Percentiles rank a stretch among this genome's conserved stretches.
These are phyloP conservation scores for Ursus arctos DNA, from an alignment of 2,113 vertebrate species.

Conservation along the genomic window DNA sequence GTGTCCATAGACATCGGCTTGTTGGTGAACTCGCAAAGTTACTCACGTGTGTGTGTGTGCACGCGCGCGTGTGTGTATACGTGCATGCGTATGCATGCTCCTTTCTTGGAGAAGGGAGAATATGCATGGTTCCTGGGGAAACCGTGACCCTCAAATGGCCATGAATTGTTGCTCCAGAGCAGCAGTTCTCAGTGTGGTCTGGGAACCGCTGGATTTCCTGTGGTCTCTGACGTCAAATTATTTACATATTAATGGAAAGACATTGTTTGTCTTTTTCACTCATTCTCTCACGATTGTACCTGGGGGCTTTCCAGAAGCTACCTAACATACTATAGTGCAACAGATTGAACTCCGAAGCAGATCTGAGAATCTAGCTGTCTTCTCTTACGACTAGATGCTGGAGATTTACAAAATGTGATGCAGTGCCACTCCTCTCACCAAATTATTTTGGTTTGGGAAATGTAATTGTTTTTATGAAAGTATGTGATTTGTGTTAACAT, in stretches of 20 bases:
- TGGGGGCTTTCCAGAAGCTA: background rate
- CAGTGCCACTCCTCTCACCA: background rate
- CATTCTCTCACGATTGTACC: background rate
- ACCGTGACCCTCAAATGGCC: background rate
- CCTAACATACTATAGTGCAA: background rate
- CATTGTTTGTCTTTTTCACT: background rate
- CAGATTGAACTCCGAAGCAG: background rate
- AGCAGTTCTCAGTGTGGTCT: background rate
- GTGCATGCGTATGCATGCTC: fast-evolving
- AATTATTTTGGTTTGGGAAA: slow-evolving; percentile 59
- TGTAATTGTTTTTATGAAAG: slow-evolving; percentile 41
- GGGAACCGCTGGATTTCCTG: background rate
- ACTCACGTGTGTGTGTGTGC: background rate
- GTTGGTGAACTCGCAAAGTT: background rate
- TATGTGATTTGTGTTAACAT: background rate
- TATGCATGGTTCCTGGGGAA: background rate
- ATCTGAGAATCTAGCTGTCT: background rate
- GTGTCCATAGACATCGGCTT: background rate
- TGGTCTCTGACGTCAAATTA: background rate
- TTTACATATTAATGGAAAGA: background rate
- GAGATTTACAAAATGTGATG: background rate
- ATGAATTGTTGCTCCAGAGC: background rate
- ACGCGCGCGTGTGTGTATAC: background rate
- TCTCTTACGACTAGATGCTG: background rate
- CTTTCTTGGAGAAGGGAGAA: slow-evolving; percentile 16